phyloP scores from a whole-genome alignment of 2,797 vertebrate species.

The Microctenopoma steveboyesi region DNA sequence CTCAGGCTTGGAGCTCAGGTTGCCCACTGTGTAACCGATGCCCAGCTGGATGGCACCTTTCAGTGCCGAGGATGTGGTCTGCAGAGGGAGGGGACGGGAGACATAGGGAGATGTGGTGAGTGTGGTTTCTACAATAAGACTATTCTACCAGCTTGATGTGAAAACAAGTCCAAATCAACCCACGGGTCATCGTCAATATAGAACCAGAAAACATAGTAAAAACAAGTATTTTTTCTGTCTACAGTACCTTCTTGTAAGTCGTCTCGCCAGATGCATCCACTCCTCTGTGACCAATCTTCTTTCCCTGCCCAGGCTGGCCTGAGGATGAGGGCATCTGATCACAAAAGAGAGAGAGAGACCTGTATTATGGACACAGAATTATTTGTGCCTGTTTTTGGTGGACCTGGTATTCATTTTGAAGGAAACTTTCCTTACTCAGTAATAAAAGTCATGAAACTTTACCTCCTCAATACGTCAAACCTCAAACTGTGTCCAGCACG shows the following conservation, averaged over 20 bases:
- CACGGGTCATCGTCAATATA: neutral
- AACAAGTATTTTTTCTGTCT: neutral
- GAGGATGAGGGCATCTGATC: slow-evolving; percentile 86
- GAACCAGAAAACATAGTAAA: neutral
- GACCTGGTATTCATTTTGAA: slow-evolving; percentile 7
- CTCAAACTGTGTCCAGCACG: slow-evolving; percentile 1
- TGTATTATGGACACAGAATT: neutral
- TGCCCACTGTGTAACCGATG: slow-evolving; percentile 97
- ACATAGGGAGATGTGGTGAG: neutral
- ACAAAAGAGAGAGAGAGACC: neutral
- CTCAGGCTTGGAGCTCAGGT: slow-evolving; percentile 97
- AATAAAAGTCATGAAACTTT: neutral
- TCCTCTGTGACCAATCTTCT: slow-evolving; percentile 94
- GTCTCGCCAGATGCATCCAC: slow-evolving; percentile 98
- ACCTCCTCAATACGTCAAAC: slow-evolving; percentile 3
- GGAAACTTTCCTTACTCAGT: neutral
- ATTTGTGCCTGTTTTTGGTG: slow-evolving; percentile 12
- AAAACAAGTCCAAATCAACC: neutral
- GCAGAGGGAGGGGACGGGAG: slow-evolving; percentile 9
- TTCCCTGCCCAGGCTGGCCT: slow-evolving; percentile 88
- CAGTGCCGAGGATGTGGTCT: slow-evolving; percentile 97
- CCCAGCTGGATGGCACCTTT: slow-evolving; percentile 98
- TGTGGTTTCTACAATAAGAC: neutral
- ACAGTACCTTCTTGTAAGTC: slow-evolving; percentile 95
- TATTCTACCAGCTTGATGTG: neutral